Base-by-base conservation (phyloP, 2,888 invertebrate species). In the Drosophila leonis region DNA sequence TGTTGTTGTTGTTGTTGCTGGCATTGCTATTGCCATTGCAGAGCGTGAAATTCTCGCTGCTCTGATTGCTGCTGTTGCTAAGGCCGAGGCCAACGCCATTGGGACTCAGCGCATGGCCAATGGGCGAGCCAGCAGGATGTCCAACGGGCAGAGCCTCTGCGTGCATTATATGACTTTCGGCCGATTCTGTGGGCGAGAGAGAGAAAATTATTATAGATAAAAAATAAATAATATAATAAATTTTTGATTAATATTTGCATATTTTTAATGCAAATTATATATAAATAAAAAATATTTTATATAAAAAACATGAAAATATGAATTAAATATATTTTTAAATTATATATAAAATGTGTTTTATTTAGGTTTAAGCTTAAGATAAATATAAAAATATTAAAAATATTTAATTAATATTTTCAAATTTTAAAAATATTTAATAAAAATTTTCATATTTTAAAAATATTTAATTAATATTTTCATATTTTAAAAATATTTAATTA, bases 161-260 rank as follows among this genome's bases (percentile, higher is more conserved):
- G 15, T 92, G 91, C 84, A 92, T 88, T 52, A 90, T 83, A 27
- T 91, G 92, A 65, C 82, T 87, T 15, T 92, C 91, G 7, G 87
- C 80, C 18, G 90, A 87, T 73, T 91, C 91, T 91, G 68, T 20
- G 49, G 51, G 27, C 9, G 48, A 15, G 54, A 12, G 12, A 35
- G 6, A 55, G 29, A 61, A n/a, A 41, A 37, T 48, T 12, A 15
- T 20, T 35, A 48, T 29, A 29, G 3, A 29, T n/a, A 9, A 2
- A 31, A 31, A 1, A 31, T 31, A 48, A 46, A n/a, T n/a, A 46
- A n/a, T 4, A 12, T 24, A 44, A 15, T n/a, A n/a, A 5, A 5
- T 48, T 29, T 4, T 10, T n/a, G 1, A 4, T n/a, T 9, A 10
- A 27, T 29, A 48, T 29, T 29, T n/a, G 4, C 0, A 9, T 8